phyloP scores from a whole-genome alignment of 2,888 invertebrate genomes.

The Cephalotes varians region DNA sequence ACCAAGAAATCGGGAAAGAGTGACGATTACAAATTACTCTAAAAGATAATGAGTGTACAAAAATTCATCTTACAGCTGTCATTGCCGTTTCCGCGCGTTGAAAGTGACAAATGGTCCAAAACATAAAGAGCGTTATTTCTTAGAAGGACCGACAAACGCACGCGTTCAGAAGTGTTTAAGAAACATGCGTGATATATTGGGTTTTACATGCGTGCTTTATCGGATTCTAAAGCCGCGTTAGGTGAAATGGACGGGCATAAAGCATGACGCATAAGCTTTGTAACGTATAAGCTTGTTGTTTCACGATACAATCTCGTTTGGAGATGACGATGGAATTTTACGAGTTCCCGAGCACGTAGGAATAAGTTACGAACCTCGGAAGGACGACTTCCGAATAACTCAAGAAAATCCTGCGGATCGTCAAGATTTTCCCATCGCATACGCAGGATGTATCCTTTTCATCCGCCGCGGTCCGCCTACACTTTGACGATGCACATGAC shows the following conservation, averaged over 20 bases:
- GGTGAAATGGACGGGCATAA: constrained; percentile 30
- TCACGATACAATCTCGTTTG: constrained; percentile 21
- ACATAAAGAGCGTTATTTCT: constrained; percentile 24
- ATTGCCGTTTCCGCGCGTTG: constrained; percentile 25
- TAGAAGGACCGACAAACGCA: constrained; percentile 34
- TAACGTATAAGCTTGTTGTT: constrained; percentile 38
- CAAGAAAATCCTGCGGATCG: constrained; percentile 26
- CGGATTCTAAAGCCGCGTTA: constrained; percentile 28
- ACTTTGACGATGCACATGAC: constrained; percentile 53
- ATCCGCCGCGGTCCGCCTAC: constrained; percentile 18
- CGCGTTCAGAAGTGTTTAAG: constrained; percentile 16
- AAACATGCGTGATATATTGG: constrained; percentile 45
- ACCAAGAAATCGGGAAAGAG: neutral
- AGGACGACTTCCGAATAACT: constrained; percentile 11
- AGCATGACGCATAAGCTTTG: constrained; percentile 20
- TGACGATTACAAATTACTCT: neutral
- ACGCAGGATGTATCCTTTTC: constrained; percentile 30
- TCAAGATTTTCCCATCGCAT: constrained; percentile 41
- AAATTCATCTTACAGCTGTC: constrained; percentile 26
- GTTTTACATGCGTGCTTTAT: constrained; percentile 43
- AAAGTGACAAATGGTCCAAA: constrained; percentile 40
- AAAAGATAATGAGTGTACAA: constrained; percentile 9
- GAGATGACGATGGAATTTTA: constrained; percentile 15
- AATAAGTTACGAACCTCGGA: constrained; percentile 16
- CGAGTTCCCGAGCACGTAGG: constrained; percentile 49